Percentiles rank a stretch among this genome's conserved stretches.
These are phyloP conservation scores for Abramis brama DNA, from an alignment of 2,113 vertebrate species.

Conservation along the genomic window DNA sequence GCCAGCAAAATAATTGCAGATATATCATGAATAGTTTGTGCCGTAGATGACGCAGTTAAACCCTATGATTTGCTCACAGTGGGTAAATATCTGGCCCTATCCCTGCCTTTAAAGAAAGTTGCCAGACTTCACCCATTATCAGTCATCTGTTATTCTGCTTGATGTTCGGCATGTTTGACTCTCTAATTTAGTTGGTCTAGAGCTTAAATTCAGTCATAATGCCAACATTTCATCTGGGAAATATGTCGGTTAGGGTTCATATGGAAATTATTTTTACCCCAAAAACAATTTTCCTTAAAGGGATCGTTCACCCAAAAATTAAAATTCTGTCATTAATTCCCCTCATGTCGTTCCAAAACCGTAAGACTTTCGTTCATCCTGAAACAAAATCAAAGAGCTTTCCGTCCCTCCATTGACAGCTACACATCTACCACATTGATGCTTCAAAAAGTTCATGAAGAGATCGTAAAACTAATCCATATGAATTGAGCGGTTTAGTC, in stretches of 20 bases:
- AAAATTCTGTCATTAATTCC: too few relatives aligned
- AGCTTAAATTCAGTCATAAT: background rate
- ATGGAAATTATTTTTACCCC: background rate
- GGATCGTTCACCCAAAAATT: too few relatives aligned
- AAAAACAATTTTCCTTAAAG: background rate
- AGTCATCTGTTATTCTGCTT: background rate
- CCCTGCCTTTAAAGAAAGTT: background rate
- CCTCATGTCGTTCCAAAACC: too few relatives aligned
- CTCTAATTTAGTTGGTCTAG: background rate
- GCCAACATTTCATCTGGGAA: background rate
- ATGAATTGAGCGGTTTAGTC: too few relatives aligned
- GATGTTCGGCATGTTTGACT: background rate
- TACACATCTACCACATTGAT: too few relatives aligned
- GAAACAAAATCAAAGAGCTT: too few relatives aligned
- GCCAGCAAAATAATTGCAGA: background rate
- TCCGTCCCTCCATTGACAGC: too few relatives aligned
- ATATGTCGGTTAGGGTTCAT: background rate
- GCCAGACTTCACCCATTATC: background rate
- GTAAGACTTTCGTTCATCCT: too few relatives aligned
- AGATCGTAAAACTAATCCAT: too few relatives aligned
- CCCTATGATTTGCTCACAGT: background rate
- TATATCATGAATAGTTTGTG: too few relatives aligned
- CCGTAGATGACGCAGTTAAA: background rate
- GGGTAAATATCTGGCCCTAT: background rate
- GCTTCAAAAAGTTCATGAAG: too few relatives aligned